Evolutionary conservation across 2,888 invertebrate species (phyloP).

Genomic region (Esperia sulphurella): DNA sequence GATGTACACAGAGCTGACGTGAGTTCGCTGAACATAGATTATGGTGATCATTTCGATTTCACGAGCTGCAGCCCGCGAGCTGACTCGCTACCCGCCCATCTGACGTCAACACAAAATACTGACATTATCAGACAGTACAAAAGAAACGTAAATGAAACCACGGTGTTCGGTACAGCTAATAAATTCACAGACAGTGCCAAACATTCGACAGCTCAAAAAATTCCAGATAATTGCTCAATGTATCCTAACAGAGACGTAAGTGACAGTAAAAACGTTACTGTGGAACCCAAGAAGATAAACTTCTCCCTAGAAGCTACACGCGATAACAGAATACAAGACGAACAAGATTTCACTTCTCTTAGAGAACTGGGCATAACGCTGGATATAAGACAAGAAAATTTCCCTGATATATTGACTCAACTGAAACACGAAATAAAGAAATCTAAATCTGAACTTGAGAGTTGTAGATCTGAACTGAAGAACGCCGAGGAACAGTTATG

Average conservation of each 20-base stretch:
- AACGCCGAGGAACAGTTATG: conserved; percentile 75
- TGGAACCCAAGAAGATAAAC: conserved; percentile 70
- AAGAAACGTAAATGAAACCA: conserved; percentile 68
- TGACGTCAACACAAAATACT: conserved; percentile 63
- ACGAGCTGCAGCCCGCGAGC: conserved; percentile 53
- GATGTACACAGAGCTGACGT: conserved; percentile 51
- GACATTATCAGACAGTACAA: conserved; percentile 49
- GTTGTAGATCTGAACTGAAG: conserved; percentile 73
- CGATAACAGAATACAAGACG: conserved; percentile 53
- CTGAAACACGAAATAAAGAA: conserved; percentile 77
- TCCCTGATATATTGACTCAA: conserved; percentile 65
- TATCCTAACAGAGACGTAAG: conserved; percentile 67
- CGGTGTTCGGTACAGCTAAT: conserved; percentile 51
- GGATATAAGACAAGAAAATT: conserved; percentile 62
- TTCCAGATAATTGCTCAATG: conserved; percentile 70
- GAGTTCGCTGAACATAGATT: conserved; percentile 61
- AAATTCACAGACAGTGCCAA: conserved; percentile 36
- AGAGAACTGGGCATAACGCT: conserved; percentile 74
- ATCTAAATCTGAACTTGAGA: conserved; percentile 74
- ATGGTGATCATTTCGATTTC: conserved; percentile 48
- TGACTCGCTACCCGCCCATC: conserved; percentile 59
- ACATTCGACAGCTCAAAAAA: conserved; percentile 46
- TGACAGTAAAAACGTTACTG: conserved; percentile 53
- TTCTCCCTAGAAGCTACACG: conserved; percentile 57
- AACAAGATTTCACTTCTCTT: conserved; percentile 71